Base-by-base conservation (phyloP, 2,888 invertebrate genomes). In the Frankliniella intonsa region DNA sequence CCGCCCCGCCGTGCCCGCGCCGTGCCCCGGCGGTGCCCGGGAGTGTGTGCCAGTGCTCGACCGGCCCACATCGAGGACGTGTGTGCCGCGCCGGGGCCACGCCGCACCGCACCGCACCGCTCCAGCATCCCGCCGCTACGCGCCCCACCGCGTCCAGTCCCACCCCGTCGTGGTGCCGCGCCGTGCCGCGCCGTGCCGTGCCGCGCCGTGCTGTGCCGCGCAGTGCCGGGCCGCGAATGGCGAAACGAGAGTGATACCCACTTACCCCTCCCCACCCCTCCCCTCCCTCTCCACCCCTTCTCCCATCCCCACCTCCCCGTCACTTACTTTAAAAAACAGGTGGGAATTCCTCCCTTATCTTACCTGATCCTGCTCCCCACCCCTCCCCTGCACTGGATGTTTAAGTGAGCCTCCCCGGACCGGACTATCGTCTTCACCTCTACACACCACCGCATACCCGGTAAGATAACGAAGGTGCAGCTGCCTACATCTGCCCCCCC, bases 41-140 rank as follows among this genome's bases (percentile, higher is more conserved):
- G 38, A 38, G 38, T 38, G 38, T 38, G 38, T 25, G 69, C 69
- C 69, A 76, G 69, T 76, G 69, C 25, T 76, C 69, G 69, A 76
- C 69, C 69, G 69, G 69, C n/a, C 69, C 69, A 69, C 69, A 69
- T 22, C 69, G 69, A 69, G 69, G 69, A 69, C 25, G 69, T 76
- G 69, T 25, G 22, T 76, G 69, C 69, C 25, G 25, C 25, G 69
- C 69, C 25, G 69, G 69, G 12, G 22, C 69, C 69, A 14, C 5
- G 55, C 14, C 14, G 55, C 55, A 55, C 55, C 17, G 14, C 55
- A 19, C 55, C 55, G 55, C 55, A 19, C 55, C 14, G 17, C 17
- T 55, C 55, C 14, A 14, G 55, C 19, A 19, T 55, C 17, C 19
- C 19, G 14, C 55, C 14, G 55, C 5, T 10, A 14, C 55, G 55